These are phyloP conservation scores for Baccha elongata DNA, from an alignment of 2,888 invertebrate species.

Conservation along the genomic window DNA sequence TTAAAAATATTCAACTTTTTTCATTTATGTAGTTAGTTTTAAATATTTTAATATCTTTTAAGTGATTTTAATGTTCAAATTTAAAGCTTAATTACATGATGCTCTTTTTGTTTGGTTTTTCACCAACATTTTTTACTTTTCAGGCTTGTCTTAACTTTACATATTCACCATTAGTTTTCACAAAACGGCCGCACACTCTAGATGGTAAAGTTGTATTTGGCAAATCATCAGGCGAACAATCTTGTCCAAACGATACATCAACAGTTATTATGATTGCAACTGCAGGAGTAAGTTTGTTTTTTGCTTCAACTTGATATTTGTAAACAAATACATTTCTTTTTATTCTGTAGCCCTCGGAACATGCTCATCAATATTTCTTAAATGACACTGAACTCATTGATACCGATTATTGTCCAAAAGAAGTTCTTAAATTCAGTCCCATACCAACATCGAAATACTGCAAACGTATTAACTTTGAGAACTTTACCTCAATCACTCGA, in stretches of 20 bases:
- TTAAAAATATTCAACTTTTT: no score
- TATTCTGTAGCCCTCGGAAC: slow-evolving; percentile 79
- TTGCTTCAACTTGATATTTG: background rate
- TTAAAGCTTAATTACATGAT: no score
- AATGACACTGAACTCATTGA: slow-evolving; percentile 80
- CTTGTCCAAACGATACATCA: slow-evolving; percentile 79
- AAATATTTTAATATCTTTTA: no score
- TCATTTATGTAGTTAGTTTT: no score
- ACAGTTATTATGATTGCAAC: slow-evolving; percentile 78
- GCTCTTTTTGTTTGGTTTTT: no score
- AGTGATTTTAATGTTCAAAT: no score
- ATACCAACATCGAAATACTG: slow-evolving; percentile 82
- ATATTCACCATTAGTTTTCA: slow-evolving; percentile 81
- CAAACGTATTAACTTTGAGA: slow-evolving; percentile 81
- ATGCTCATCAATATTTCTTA: slow-evolving; percentile 79
- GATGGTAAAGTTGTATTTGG: slow-evolving; percentile 80
- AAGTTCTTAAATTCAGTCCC: slow-evolving; percentile 81
- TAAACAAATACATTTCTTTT: background rate
- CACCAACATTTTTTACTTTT: slow-evolving; percentile 17
- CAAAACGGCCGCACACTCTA: slow-evolving; percentile 81
- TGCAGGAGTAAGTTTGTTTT: slow-evolving; percentile 79
- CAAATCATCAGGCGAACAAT: slow-evolving; percentile 76
- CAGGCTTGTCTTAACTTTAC: slow-evolving; percentile 81
- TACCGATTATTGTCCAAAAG: slow-evolving; percentile 81
- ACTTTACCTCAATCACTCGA: slow-evolving; percentile 81